Base-by-base conservation (phyloP, 1,140 invertebrate species). In the Drosophila littoralis region DNA sequence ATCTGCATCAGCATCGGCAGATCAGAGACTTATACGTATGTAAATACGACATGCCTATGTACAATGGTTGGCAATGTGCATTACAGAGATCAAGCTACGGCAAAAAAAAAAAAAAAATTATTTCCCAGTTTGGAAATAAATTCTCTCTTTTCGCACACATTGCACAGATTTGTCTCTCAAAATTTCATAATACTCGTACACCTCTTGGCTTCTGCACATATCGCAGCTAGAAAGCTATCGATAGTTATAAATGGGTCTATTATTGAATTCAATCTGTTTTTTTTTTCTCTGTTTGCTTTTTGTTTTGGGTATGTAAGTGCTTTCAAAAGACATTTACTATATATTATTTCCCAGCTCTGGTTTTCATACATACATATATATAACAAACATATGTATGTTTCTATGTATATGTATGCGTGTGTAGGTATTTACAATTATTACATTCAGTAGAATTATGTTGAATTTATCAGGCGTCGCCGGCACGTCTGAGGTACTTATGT, bases 401-500 rank as follows among this genome's bases (percentile, higher is more conserved):
- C 28, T 55, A 15, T 48, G 32, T 54, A 33, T 63, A 52, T 50
- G 40, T 60, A 54, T 63, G 35, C 28, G 58, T 58, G 33, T 54
- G 28, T 50, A 51, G 42, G 55, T 67, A 68, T 68, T 63, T 70
- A 70, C 66, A 60, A 17, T 45, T 59, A 46, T 61, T 68, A 50
- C 45, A 67, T 38, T 45, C 28, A 50, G 13, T 50, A 10, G 9
- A 42, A 40, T 9, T 8, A 48, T 57, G 32, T 58, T 42, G 35
- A 38, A 58, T 54, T 28, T 17, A 22, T 73, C 70, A 71, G 60
- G 69, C 69, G 54, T 59, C 69, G 38, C 52, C 69, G 51, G 36
- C 54, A 72, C 63, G 63, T 48, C 55, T 60, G 70, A 73, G 64
- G 54, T 73, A 73, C 70, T 60, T 71, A 68, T 60, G 70, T 68